A percentile compares a stretch with the other conserved stretches of the same genome.
These are phyloP conservation scores for Abrostola tripartita DNA, from an alignment of 2,888 invertebrate genomes.

Conservation along the genomic window DNA sequence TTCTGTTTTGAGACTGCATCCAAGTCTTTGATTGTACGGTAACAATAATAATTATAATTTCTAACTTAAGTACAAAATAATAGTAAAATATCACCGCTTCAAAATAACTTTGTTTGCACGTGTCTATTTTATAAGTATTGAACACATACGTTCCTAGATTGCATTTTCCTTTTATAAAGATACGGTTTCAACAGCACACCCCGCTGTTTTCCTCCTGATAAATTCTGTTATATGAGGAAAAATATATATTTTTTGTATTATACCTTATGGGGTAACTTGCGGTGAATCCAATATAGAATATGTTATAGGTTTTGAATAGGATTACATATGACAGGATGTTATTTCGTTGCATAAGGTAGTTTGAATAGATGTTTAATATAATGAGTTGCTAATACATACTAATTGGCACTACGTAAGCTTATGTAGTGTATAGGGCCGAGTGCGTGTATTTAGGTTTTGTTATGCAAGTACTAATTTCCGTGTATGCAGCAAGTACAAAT, in stretches of 20 bases:
- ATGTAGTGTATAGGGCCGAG: too few relatives aligned
- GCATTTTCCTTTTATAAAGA: constrained; percentile 20
- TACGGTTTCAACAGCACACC: constrained; percentile 7
- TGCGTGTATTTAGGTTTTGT: too few relatives aligned
- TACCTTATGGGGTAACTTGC: constrained; percentile 8
- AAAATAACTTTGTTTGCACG: background rate
- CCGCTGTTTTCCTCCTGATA: constrained; percentile 39
- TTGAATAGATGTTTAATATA: too few relatives aligned
- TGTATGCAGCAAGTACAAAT: background rate
- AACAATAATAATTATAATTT: too few relatives aligned
- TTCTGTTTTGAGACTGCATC: too few relatives aligned
- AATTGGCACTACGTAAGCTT: too few relatives aligned
- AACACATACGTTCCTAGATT: background rate
- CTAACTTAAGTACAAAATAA: background rate
- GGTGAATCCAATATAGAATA: constrained; percentile 1
- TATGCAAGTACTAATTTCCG: too few relatives aligned
- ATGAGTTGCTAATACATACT: too few relatives aligned
- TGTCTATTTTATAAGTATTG: background rate
- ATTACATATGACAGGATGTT: constrained; percentile 1
- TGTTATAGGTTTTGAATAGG: constrained; percentile 15
- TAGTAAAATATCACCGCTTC: background rate
- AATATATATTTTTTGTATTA: constrained; percentile 19
- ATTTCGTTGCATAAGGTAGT: background rate
- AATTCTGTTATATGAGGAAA: constrained; percentile 20
- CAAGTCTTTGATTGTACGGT: too few relatives aligned